Evolutionary conservation across 2,113 vertebrate species (phyloP), one percentile per base, ranked within the genome.

Genomic region (Lophotis ruficrista): DNA sequence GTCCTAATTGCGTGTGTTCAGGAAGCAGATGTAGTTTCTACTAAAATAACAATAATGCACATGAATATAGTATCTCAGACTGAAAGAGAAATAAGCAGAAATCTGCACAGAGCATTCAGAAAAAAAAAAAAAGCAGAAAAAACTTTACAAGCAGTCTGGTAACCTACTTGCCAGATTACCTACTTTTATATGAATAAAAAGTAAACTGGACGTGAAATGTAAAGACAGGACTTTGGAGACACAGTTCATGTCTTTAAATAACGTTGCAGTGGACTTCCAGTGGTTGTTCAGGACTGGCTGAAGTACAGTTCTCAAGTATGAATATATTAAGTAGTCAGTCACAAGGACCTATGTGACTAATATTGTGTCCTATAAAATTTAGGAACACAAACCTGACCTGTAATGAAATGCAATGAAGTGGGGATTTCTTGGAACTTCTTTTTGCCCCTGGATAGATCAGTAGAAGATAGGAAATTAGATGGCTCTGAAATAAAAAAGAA

Each of bases 321-420:
- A 84, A 91, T 87, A 71, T 64, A 89, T 94, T 93, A 78, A 94
- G 57, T 64, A 95, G 89, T 90, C 87, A 89, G 81, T 61, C 43
- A 70, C 69, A 91, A 91, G 61, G 65, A 93, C 60, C 82, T 90
- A 21, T 78, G 81, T 84, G 84, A 91, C 78, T 89, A 75, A 82
- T 90, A 87, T 72, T 77, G 56, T 87, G 41, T 93, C 35, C 71
- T 61, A 51, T 89, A 94, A 95, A 94, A 93, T 82, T 89, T 56
- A 84, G 57, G 70, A 94, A 41, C 28, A 82, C 60, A 94, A 85
- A 75, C 23, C 48, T 79, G 51, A 75, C 33, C 43, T 82, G 48
- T 48, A 68, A 68, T 68, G 60, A 89, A 89, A 94, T 83, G 71
- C 64, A 61, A 81, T 87, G 51, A 94, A 89, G 61, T 50, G 48